Base-by-base conservation (phyloP, 2,888 invertebrate genomes). In the Pristionchus maxplancki region DNA sequence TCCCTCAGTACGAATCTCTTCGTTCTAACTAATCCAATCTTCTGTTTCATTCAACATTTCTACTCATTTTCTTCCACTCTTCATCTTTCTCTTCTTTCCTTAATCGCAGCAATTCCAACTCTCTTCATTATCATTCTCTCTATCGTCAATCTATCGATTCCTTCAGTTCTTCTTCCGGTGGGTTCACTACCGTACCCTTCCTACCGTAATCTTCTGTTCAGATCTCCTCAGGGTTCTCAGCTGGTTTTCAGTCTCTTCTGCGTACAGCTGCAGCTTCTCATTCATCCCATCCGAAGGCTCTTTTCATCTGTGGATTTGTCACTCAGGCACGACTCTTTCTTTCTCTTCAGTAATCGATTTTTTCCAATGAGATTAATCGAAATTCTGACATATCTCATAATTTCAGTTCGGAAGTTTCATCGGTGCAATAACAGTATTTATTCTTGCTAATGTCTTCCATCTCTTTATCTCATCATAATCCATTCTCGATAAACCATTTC, bases 11-110 rank as follows among this genome's bases (percentile, higher is more conserved):
- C 87, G n/a, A 81, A 44, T 53, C 87, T 88, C 71, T 88, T 88
- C 81, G 58, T 88, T 28, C n/a, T 88, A 2, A 88, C 87, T 9
- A 88, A 88, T 78, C 87, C 87, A 11, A 13, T 88, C 28, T 88
- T 88, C 58, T 88, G 87, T 40, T 62, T 88, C 40, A n/a, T 88
- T 37, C 87, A 88, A 88, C 87, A 88, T 37, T 50, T 40, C 53
- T 78, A 71, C 40, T 88, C 87, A 17, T 88, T 88, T 78, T 88
- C 87, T 20, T 88, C 88, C n/a, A 58, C 40, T 48, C 78, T 81
- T 58, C 81, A 50, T 53, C 81, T 88, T n/a, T 37, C 81, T 3
- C 37, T 88, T 40, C 81, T 88, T 40, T 88, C 88, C 13, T 9
- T 88, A 28, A 3, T 88, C 37, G 37, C 81, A 20, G 15, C 62